phyloP scores from a whole-genome alignment of 2,113 vertebrate species.

The Pelodiscus sinensis region DNA sequence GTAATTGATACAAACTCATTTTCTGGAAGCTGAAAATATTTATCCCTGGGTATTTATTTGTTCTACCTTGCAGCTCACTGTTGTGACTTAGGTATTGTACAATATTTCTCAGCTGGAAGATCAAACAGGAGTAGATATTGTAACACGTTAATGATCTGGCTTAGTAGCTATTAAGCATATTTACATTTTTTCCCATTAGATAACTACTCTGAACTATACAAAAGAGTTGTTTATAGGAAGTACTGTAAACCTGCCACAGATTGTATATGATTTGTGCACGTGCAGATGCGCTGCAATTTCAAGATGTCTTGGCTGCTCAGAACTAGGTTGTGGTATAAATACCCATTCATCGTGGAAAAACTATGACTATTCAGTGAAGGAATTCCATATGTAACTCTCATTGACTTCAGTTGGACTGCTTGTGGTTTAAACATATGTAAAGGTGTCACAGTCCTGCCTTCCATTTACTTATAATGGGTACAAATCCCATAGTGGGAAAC shows the following conservation, averaged over 20 bases:
- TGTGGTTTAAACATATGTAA: not conserved
- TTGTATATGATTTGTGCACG: not conserved
- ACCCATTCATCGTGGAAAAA: not conserved
- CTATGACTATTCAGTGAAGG: not conserved
- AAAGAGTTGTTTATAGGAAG: not conserved
- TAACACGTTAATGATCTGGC: slow-evolving; percentile 12
- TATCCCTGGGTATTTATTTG: slow-evolving; percentile 55
- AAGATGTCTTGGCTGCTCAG: not conserved
- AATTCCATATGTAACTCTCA: not conserved
- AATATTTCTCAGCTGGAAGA: slow-evolving; percentile 16
- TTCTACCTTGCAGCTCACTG: slow-evolving; percentile 43
- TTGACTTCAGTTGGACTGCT: not conserved
- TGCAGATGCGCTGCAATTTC: not conserved
- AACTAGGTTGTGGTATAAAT: not conserved
- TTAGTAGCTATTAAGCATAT: not conserved
- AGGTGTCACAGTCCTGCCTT: not conserved
- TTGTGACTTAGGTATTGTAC: not conserved
- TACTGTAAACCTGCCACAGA: not conserved
- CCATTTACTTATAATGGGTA: not conserved
- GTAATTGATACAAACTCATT: slow-evolving; percentile 65
- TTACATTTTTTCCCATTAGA: slow-evolving; percentile 15
- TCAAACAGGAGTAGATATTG: slow-evolving; percentile 36
- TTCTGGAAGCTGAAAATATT: slow-evolving; percentile 39
- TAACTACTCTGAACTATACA: not conserved
- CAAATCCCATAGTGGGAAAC: not conserved